Evolutionary conservation across 2,888 invertebrate species (phyloP), one percentile per base, ranked within the genome.

Genomic region (Dynastes maya): DNA sequence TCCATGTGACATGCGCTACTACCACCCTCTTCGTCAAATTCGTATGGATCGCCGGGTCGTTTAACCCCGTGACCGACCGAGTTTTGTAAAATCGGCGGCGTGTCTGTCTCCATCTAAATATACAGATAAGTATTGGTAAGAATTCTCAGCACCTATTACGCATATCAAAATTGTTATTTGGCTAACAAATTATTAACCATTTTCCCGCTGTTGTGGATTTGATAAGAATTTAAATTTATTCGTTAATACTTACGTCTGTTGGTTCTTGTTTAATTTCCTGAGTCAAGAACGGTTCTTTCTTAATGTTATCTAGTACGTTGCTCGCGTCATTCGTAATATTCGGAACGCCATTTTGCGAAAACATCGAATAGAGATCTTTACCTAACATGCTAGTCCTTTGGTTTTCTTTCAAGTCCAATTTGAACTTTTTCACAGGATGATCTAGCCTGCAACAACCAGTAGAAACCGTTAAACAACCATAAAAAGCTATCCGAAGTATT

Each of bases 381-480:
- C 83, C 83, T 82, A 87, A 88, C 45, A 84, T 81, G 80, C 87
- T 87, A 76, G 89, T 87, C 82, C 89, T 86, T 68, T 88, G 87
- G 84, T 82, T 88, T 81, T 91, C 91, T 82, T 86, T 88, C 51
- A 88, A 86, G 84, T 92, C 91, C 49, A 92, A 91, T 89, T 96
- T 95, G 89, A 96, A 95, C 84, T 95, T 93, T 89, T 97, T 98
- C 80, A 97, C 95, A 0, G 97, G 97, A 90, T 97, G 95, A 88
- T 97, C 94, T 86, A 97, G 91, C 97, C 97, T 93, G 83, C 2
- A 84, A 82, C 49, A 78, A 64, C 27, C 51, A 80, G 49, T 16
- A 9, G 63, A 51, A 77, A 29, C 51, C 51, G 9, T 51, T 29
- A 71, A 55, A 75, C 3, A 58, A 22, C 22, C 22, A 55, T 16